These are phyloP conservation scores for Syngnathus floridae DNA, from an alignment of 2,113 vertebrate genomes.

Conservation along the genomic window DNA sequence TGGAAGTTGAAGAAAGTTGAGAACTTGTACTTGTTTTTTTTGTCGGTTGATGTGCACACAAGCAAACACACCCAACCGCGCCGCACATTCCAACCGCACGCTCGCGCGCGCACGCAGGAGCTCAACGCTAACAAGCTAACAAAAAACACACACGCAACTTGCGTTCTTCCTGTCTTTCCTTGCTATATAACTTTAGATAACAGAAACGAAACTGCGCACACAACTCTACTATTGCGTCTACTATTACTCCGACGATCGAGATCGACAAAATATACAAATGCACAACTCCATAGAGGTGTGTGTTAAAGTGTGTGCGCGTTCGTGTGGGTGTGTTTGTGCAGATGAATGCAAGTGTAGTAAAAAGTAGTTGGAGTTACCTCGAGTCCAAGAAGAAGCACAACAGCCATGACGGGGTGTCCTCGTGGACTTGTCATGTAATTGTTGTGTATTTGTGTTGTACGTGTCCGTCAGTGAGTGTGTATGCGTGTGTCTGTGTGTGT, in stretches of 20 bases:
- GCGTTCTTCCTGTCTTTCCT: not conserved
- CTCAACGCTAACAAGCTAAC: not conserved
- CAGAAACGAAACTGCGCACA: not conserved
- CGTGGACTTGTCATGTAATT: not conserved
- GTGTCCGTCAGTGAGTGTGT: not conserved
- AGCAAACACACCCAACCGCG: conserved; percentile 7
- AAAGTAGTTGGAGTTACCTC: not conserved
- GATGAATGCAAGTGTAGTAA: not conserved
- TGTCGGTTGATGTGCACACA: not conserved
- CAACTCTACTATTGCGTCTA: not conserved
- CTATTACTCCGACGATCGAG: not conserved
- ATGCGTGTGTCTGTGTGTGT: not conserved
- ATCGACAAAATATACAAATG: not conserved
- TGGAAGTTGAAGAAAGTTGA: not conserved
- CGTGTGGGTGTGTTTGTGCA: not conserved
- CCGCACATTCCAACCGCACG: conserved; percentile 1
- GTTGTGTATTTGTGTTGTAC: not conserved
- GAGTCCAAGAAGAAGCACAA: not conserved
- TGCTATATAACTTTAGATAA: not conserved
- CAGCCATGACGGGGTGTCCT: not conserved
- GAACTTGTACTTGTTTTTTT: not conserved
- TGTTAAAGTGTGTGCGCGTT: too few relatives aligned
- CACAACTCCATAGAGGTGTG: not conserved
- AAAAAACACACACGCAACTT: not conserved
- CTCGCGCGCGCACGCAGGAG: not conserved